Conservation (phyloP, 2,797 vertebrate species). For the Poeciliopsis turneri region DNA sequence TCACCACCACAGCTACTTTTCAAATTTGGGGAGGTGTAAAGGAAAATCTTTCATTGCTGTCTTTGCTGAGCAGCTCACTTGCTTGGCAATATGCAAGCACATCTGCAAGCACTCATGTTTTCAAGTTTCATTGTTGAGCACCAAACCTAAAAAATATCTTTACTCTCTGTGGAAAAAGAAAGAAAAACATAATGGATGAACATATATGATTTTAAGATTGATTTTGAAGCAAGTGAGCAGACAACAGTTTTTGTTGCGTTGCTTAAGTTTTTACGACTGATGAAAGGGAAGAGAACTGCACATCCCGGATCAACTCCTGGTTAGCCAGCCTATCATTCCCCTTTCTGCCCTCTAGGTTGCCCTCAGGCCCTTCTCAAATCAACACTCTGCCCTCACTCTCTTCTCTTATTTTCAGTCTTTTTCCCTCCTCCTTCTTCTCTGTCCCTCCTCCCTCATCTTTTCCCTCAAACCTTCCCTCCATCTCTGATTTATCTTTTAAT, state of each 20-base stretch:
- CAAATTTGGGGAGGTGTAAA: constrained; percentile 66
- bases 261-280: constrained; percentile 67
- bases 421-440: constrained; percentile 31
- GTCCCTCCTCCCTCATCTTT: constrained; percentile 53
- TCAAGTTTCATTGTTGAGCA: constrained; percentile 15
- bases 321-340: constrained; percentile 75
- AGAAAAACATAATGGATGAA: constrained; percentile 58
- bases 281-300: constrained; percentile 58
- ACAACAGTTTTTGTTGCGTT: constrained; percentile 49
- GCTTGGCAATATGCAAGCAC: constrained; percentile 20
- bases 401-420: constrained; percentile 48
- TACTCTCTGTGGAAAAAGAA: constrained; percentile 19
- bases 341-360: constrained; percentile 72
- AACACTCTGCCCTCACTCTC: constrained; percentile 61
- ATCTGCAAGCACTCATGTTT: constrained; percentile 27
- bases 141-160: constrained; percentile 12
- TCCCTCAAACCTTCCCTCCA: constrained; percentile 65
- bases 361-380: constrained; percentile 75
- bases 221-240: constrained; percentile 59
- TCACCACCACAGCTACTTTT: constrained; percentile 61
- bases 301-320: constrained; percentile 67
- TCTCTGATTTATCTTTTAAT: constrained; percentile 81
- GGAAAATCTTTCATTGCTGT: constrained; percentile 68
- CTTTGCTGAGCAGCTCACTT: constrained; percentile 58
- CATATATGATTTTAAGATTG: constrained; percentile 37